Base-by-base conservation (phyloP, 2,797 vertebrate species). In the Agapornis canus region DNA sequence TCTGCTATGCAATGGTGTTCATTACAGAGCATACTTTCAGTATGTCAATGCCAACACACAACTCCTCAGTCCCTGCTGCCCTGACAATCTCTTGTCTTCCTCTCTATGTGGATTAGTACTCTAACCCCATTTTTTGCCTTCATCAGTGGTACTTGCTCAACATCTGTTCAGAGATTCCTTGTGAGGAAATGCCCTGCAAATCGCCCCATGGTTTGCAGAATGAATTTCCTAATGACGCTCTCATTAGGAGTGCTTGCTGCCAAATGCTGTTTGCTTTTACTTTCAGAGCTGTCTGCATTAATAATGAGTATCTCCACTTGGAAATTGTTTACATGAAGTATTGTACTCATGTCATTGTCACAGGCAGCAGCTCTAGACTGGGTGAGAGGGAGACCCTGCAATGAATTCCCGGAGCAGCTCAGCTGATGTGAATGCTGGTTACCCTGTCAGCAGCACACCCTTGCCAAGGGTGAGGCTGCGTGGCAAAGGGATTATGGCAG, bases 181-280 rank as follows among this genome's bases (percentile, higher is more conserved):
- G 69, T 40, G 13, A 93, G 86, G 39, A 90, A 90, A 66, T 48
- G 69, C 32, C 75, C 89, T 14, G 40, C 51, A 77, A 83, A 65
- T 83, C 4, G 2, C 80, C 1, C 2, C n/a, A 45, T 31, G 81
- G 39, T 61, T 91, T 87, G 71, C 56, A 63, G 82, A 81, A 39
- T 39, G 6, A 75, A 71, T 88, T 89, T 75, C 73, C 75, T 37
- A 47, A 43, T 66, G 78, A 35, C 26, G 5, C 19, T 75, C 60
- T 85, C 82, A 70, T 93, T 94, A 78, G 71, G 31, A 64, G 84
- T 77, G 93, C 77, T 86, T 43, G 13, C 66, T 92, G 83, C 59
- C 91, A 86, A 96, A 84, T 48, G 54, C 59, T 83, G 57, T 92
- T 92, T 89, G 66, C 81, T 94, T 93, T 95, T 86, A 37, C 81